A percentile compares a stretch with the other conserved stretches of the same genome.
These are phyloP conservation scores for Taenaris catops DNA, from an alignment of 2,888 invertebrate species.

Conservation along the genomic window DNA sequence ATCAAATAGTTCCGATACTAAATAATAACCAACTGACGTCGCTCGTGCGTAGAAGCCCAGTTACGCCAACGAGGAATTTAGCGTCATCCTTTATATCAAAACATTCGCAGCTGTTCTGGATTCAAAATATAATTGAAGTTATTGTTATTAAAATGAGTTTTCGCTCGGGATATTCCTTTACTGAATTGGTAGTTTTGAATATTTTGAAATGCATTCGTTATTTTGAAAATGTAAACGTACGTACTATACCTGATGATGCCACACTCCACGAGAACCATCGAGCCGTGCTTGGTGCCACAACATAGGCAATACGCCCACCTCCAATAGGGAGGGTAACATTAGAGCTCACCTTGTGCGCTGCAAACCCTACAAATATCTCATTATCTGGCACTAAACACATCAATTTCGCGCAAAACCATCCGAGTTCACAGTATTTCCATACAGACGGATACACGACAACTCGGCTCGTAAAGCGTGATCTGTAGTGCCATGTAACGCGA, in stretches of 20 bases:
- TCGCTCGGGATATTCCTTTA: too few species aligned
- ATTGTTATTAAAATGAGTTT: too few species aligned
- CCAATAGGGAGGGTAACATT: constrained; percentile 78
- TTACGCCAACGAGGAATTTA: constrained; percentile 21
- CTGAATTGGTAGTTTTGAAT: too few species aligned
- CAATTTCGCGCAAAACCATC: constrained; percentile 15
- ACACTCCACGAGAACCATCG: constrained; percentile 59
- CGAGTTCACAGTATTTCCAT: constrained; percentile 1
- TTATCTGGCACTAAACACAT: constrained; percentile 46
- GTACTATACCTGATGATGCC: constrained; percentile 46
- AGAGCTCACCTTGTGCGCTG: constrained; percentile 80
- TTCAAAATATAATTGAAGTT: too few species aligned
- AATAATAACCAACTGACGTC: constrained; percentile 40
- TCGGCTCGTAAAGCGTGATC: constrained; percentile 3
- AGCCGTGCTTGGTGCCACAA: constrained; percentile 76
- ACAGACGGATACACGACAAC: constrained; percentile 5
- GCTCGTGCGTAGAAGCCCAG: constrained; percentile 38
- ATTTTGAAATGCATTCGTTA: too few species aligned
- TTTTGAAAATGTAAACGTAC: too few species aligned
- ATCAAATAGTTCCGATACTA: constrained; percentile 47
- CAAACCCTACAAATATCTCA: constrained; percentile 66
- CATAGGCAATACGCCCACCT: constrained; percentile 78
- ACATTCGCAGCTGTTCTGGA: constrained; percentile 2
- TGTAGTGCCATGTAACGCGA: constrained; percentile 55
- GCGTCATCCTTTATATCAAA: constrained; percentile 10